A percentile compares a stretch with the other conserved stretches of the same genome.
These are phyloP conservation scores for Sternotherus odoratus DNA, from an alignment of 2,797 vertebrate genomes.

Conservation along the genomic window DNA sequence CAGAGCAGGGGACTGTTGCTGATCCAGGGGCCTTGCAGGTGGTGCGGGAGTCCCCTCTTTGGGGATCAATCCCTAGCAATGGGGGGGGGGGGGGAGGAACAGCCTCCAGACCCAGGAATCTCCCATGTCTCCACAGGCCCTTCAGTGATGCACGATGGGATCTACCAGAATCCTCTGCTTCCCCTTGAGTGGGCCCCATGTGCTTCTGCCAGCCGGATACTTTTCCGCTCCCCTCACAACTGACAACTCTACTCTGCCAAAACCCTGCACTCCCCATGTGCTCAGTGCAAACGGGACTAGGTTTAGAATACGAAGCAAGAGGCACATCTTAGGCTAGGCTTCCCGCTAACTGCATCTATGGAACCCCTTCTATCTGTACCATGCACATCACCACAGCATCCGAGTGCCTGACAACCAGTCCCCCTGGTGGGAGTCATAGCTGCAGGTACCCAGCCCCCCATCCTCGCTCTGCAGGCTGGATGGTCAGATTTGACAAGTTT, in stretches of 20 bases:
- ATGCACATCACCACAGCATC: too few relatives aligned
- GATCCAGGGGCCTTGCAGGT: neutral
- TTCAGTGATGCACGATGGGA: neutral
- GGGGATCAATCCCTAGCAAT: neutral
- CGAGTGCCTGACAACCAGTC: too few relatives aligned
- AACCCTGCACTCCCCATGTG: neutral
- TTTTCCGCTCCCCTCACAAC: neutral
- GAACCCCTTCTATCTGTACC: neutral
- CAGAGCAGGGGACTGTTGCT: neutral
- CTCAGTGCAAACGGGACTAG: fast-evolving
- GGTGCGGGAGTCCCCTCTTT: neutral
- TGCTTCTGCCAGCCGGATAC: neutral
- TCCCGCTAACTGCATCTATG: too few relatives aligned
- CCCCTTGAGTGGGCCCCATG: neutral
- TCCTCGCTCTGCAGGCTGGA: neutral
- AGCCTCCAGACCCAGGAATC: neutral
- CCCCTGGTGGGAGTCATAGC: neutral
- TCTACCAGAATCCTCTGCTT: neutral
- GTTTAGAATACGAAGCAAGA: neutral
- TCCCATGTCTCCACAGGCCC: neutral
- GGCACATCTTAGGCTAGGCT: neutral
- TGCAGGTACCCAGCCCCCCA: neutral
- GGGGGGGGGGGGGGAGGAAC: neutral
- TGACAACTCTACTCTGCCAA: neutral
- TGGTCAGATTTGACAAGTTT: neutral